A percentile compares a stretch with the other conserved stretches of the same genome.
These are phyloP conservation scores for Hyaena hyaena DNA, from an alignment of 2,113 vertebrate species.

Conservation along the genomic window DNA sequence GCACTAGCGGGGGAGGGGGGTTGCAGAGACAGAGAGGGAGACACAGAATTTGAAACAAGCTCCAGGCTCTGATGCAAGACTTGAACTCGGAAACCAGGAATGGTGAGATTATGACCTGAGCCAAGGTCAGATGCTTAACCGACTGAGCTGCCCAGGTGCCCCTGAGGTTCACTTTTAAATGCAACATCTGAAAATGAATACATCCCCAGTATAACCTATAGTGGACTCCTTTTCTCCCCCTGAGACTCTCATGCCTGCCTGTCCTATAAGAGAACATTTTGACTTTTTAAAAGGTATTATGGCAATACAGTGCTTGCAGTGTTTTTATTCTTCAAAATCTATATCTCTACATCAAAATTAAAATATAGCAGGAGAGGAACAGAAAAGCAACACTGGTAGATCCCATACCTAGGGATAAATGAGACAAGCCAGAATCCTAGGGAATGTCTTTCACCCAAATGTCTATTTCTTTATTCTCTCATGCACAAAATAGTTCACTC, in stretches of 20 bases:
- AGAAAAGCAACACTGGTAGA: not conserved
- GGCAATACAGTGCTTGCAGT: not conserved
- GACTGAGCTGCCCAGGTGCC: too few relatives aligned
- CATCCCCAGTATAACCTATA: not conserved
- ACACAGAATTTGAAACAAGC: too few relatives aligned
- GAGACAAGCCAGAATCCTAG: not conserved
- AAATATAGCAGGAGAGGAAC: not conserved
- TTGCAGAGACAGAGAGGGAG: too few relatives aligned
- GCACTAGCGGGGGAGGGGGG: too few relatives aligned
- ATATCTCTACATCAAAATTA: not conserved
- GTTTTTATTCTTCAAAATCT: conserved; percentile 43
- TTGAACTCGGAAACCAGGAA: too few relatives aligned
- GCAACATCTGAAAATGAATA: conserved; percentile 9
- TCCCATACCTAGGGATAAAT: not conserved
- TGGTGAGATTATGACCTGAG: too few relatives aligned
- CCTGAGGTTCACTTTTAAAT: not conserved
- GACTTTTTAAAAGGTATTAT: not conserved
- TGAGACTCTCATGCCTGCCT: not conserved
- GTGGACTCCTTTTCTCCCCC: not conserved
- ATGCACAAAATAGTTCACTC: not conserved
- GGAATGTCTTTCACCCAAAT: not conserved
- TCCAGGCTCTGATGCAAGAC: too few relatives aligned
- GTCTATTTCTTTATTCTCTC: not conserved
- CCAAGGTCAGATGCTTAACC: too few relatives aligned
- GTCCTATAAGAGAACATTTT: conserved; percentile 4